Base-by-base conservation (phyloP, 2,888 invertebrate species). In the Himalopsyche tibetana region DNA sequence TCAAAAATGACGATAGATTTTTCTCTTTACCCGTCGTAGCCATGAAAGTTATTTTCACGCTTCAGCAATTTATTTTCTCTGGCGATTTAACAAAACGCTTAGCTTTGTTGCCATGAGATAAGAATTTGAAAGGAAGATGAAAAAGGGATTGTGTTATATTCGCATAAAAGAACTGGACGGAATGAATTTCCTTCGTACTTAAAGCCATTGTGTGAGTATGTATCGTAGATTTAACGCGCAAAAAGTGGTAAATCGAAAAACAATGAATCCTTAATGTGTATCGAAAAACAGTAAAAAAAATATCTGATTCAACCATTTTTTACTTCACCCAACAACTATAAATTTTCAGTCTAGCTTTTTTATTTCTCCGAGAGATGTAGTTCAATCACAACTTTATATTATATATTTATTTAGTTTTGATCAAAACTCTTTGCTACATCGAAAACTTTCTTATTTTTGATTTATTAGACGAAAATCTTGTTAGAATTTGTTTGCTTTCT, bases 21-120 rank as follows among this genome's bases (percentile, higher is more conserved):
- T 82, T 74, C 79, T 45, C 69, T 63, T 69, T 38, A 51, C n/a
- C 80, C 55, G 51, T 51, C 63, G 19, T 63, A 63, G 63, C 63
- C 63, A 63, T 80, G 42, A 84, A 87, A 85, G 86, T 87, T 85
- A 87, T 87, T 88, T 88, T 88, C 88, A 88, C 88, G 88, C 88
- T 85, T 87, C 85, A 80, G 38, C 86, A 85, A 82, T 55, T 82
- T 85, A 88, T 85, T 85, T 85, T 85, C 83, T 74, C 81, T 80
- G 88, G 19, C 87, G 88, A 88, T 88, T 88, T 87, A 87, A 88
- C 88, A 87, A 83, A 86, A 86, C 84, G 84, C 74, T 82, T 82
- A 82, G 85, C 86, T 86, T 86, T 87, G 84, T 86, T 84, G 82
- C 74, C 83, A 80, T 81, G 56, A 84, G 85, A 84, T 84, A 84